Evolutionary conservation across 2,888 invertebrate species (phyloP).

Genomic region (Gymnocheta viridis): DNA sequence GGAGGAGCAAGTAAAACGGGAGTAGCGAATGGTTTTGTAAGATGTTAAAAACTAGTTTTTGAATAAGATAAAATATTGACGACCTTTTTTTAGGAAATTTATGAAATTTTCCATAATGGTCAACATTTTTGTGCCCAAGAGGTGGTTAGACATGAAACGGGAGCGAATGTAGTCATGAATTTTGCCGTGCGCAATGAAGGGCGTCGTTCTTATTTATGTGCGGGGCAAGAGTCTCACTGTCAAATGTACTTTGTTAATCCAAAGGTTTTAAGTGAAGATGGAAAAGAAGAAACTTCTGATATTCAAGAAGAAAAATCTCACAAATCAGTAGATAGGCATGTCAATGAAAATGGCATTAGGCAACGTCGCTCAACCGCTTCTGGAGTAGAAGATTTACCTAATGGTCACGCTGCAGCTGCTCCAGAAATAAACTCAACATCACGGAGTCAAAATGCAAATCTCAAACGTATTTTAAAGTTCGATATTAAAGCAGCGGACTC

Average conservation of each 20-base stretch:
- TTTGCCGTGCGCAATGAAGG: conserved; percentile 89
- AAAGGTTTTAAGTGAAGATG: conserved; percentile 83
- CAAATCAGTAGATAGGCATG: conserved; percentile 73
- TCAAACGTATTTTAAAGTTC: conserved; percentile 86
- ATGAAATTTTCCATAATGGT: conserved; percentile 93
- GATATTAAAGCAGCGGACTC: conserved; percentile 90
- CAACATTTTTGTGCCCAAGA: conserved; percentile 92
- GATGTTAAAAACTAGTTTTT: conserved; percentile 79
- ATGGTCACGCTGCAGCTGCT: conserved; percentile 74
- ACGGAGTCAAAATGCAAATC: conserved; percentile 75
- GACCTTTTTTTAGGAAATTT: conserved; percentile 89
- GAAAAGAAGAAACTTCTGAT: conserved; percentile 77
- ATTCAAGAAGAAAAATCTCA: conserved; percentile 73
- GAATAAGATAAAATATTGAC: background rate
- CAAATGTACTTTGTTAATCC: conserved; percentile 90
- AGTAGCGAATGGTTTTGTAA: conserved; percentile 97
- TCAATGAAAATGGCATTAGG: conserved; percentile 79
- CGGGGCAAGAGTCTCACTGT: conserved; percentile 96
- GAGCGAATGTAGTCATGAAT: conserved; percentile 95
- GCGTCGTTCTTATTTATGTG: conserved; percentile 90
- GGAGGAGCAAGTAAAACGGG: conserved; percentile 99
- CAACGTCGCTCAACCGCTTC: conserved; percentile 73
- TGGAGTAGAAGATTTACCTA: conserved; percentile 78
- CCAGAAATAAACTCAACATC: conserved; percentile 39
- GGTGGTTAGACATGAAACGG: conserved; percentile 94